These are phyloP conservation scores for Andricus curvator DNA, from an alignment of 2,888 invertebrate species.

Conservation along the genomic window DNA sequence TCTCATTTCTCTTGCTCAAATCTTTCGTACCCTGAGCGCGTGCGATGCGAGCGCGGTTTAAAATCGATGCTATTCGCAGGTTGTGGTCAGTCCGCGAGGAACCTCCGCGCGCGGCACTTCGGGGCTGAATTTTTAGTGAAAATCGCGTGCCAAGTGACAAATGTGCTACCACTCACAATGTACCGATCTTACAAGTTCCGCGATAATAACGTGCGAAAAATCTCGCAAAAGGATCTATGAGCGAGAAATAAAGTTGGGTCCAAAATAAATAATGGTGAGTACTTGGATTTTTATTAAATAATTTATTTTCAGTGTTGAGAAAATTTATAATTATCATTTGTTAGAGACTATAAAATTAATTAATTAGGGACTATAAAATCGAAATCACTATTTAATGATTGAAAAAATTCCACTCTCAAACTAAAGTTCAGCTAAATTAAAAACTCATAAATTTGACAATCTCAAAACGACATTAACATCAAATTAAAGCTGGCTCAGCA, in stretches of 20 bases:
- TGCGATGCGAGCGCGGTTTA: slow-evolving; percentile 64
- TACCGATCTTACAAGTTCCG: not conserved
- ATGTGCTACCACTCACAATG: not conserved
- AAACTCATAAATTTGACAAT: too few relatives aligned
- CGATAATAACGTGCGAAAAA: not conserved
- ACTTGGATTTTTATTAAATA: not conserved
- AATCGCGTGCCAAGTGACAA: slow-evolving; percentile 21
- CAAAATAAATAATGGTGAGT: slow-evolving; percentile 9
- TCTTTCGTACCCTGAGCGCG: not conserved
- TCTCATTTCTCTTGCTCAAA: not conserved
- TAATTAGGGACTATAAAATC: too few relatives aligned
- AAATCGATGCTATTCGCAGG: slow-evolving; percentile 72
- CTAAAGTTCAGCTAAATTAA: too few relatives aligned
- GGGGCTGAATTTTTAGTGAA: not conserved
- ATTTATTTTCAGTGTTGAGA: too few relatives aligned
- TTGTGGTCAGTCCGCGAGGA: slow-evolving; percentile 71
- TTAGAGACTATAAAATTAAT: too few relatives aligned
- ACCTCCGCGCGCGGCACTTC: slow-evolving; percentile 61
- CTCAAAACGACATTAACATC: too few relatives aligned
- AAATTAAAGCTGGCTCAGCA: too few relatives aligned
- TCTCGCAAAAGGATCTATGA: slow-evolving; percentile 21
- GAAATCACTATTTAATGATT: too few relatives aligned
- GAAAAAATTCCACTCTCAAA: too few relatives aligned
- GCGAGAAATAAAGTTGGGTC: slow-evolving; percentile 6
- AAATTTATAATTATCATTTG: too few relatives aligned